A percentile compares a stretch with the other conserved stretches of the same genome.
Conservation (phyloP, 2,797 vertebrate genomes). For the Epinephelus awoara region DNA sequence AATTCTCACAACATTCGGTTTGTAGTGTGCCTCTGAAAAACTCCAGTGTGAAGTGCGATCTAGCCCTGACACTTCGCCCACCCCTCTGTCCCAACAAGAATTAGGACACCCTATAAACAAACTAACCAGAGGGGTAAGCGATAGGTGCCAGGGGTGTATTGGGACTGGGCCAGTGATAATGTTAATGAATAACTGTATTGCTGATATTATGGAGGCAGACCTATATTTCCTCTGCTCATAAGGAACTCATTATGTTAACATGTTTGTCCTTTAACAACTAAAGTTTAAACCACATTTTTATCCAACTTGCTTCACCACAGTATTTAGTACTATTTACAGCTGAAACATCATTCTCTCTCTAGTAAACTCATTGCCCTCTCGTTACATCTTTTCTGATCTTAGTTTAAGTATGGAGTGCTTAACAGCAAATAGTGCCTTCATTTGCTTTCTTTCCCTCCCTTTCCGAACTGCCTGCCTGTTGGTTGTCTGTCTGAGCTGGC, state of each 20-base stretch:
- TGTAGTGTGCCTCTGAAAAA: no score
- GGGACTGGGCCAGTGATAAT: not conserved
- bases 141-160: no score
- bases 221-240: not conserved
- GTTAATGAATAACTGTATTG: not conserved
- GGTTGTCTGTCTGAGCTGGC: conserved; percentile 24
- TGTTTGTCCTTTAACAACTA: conserved; percentile 7
- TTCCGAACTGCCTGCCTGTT: conserved; percentile 15
- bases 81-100: no score
- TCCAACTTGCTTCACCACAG: not conserved
- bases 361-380: not conserved
- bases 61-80: no score
- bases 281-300: conserved; percentile 13
- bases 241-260: conserved; percentile 1
- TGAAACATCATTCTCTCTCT: conserved; percentile 12
- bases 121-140: no score
- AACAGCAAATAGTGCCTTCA: conserved; percentile 2
- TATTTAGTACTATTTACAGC: not conserved
- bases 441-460: conserved; percentile 7
- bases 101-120: no score
- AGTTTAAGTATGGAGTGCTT: not conserved
- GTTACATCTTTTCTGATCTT: conserved; percentile 31
- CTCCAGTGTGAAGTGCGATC: no score
- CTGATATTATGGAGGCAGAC: not conserved
- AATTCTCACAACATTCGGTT: no score